These are phyloP conservation scores for Tragelaphus imberbis DNA, from an alignment of 2,113 vertebrate species.

Conservation along the genomic window DNA sequence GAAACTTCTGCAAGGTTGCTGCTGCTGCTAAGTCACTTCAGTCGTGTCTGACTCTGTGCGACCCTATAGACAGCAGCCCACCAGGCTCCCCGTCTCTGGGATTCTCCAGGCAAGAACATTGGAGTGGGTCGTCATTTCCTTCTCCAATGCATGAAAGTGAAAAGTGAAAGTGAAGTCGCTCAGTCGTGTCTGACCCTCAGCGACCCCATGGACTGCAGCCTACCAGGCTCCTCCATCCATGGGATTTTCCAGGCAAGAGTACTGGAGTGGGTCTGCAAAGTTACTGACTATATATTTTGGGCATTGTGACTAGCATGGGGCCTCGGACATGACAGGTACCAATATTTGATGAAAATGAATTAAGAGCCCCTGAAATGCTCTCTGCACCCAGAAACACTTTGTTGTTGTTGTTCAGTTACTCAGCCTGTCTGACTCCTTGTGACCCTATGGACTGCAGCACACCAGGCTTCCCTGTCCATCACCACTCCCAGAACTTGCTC, in stretches of 20 bases:
- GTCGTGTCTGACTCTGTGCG: no score
- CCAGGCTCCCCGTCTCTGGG: no score
- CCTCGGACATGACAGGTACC: not conserved
- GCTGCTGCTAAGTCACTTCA: no score
- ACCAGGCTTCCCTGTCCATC: not conserved
- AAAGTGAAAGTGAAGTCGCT: no score
- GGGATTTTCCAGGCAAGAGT: no score
- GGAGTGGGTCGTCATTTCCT: no score
- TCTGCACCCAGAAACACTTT: not conserved
- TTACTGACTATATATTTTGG: not conserved
- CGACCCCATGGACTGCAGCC: no score
- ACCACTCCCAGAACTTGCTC: not conserved
- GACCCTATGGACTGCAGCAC: not conserved
- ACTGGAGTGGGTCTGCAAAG: not conserved
- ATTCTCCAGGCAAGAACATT: no score
- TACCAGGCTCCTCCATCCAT: no score
- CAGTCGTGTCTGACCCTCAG: no score
- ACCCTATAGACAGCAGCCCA: no score
- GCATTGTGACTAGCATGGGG: rapidly evolving
- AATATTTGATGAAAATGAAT: not conserved
- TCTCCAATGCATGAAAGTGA: no score
- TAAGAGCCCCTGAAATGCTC: not conserved
- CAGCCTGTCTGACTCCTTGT: not conserved
- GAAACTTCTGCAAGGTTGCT: not conserved
- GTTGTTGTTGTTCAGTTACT: not conserved